These are phyloP conservation scores for Steinernema scapterisci DNA, from an alignment of 2,888 invertebrate genomes.

Conservation along the genomic window DNA sequence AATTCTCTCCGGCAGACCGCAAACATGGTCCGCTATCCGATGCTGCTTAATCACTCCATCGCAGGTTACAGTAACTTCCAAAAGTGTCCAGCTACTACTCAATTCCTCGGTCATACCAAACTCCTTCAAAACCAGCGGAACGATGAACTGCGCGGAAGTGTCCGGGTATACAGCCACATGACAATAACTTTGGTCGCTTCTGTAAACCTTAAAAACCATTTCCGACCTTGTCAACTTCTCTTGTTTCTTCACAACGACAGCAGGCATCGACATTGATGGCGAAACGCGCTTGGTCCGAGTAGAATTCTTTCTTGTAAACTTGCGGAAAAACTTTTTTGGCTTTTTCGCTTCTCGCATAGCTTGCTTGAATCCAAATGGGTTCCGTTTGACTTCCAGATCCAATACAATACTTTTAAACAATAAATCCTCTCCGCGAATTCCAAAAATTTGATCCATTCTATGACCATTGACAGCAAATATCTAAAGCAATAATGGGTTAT, in stretches of 20 bases:
- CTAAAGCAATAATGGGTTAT: slow-evolving; percentile 58
- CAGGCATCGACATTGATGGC: slow-evolving; percentile 68
- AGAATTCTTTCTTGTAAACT: background rate
- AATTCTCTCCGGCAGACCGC: slow-evolving; percentile 92
- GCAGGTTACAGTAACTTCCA: slow-evolving; percentile 85
- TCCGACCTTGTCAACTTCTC: slow-evolving; percentile 74
- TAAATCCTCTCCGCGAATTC: slow-evolving; percentile 88
- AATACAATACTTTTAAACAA: slow-evolving; percentile 91
- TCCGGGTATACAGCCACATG: slow-evolving; percentile 91
- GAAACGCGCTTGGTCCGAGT: background rate
- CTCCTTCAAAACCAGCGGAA: slow-evolving; percentile 87
- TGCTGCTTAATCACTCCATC: slow-evolving; percentile 90
- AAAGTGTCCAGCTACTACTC: slow-evolving; percentile 79
- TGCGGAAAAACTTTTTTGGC: background rate
- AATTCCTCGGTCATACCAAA: slow-evolving; percentile 64
- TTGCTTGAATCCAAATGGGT: slow-evolving; percentile 76
- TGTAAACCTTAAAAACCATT: slow-evolving; percentile 85
- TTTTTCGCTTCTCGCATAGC: slow-evolving; percentile 40
- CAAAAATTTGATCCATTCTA: slow-evolving; percentile 89
- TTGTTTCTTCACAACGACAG: slow-evolving; percentile 36
- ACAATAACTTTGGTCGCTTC: slow-evolving; percentile 93
- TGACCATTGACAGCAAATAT: slow-evolving; percentile 96
- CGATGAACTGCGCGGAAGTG: slow-evolving; percentile 78
- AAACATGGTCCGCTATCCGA: slow-evolving; percentile 88
- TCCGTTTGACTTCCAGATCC: slow-evolving; percentile 93